A percentile compares a stretch with the other conserved stretches of the same genome.
Evolutionary conservation across 2,888 invertebrate genomes (phyloP).

Genomic region (Chrysopilus asiliformis): DNA sequence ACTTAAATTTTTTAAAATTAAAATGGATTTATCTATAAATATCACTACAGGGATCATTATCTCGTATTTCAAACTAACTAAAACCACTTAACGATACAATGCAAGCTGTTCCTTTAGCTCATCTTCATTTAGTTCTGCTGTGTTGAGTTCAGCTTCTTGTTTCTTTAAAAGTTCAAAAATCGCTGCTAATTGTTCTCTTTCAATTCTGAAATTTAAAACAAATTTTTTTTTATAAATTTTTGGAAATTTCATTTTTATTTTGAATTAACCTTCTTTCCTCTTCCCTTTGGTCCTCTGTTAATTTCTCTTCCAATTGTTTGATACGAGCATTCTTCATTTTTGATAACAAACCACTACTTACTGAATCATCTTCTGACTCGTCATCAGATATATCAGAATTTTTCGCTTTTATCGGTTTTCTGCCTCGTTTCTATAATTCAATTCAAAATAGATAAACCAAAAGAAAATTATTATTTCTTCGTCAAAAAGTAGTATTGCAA

Average conservation of each 20-base stretch:
- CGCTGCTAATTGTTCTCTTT: conserved; percentile 35
- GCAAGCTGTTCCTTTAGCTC: conserved; percentile 31
- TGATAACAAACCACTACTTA: conserved; percentile 17
- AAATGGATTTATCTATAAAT: no score
- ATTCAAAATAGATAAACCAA: background rate
- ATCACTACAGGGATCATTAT: no score
- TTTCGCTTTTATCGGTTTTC: conserved; percentile 6
- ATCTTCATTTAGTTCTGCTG: conserved; percentile 28
- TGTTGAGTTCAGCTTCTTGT: conserved; percentile 36
- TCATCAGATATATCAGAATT: conserved; percentile 6
- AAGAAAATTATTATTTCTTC: background rate
- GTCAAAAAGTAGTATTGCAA: no score
- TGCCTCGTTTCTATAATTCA: background rate
- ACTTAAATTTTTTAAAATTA: no score
- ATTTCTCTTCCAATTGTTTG: conserved; percentile 20
- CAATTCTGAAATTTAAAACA: conserved; percentile 26
- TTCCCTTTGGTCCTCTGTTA: conserved; percentile 23
- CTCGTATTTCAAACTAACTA: no score
- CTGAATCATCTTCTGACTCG: conserved; percentile 4
- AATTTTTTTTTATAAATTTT: background rate
- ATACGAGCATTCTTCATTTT: conserved; percentile 23
- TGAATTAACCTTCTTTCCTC: conserved; percentile 21
- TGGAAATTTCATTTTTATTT: background rate
- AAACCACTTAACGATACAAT: conserved; percentile 30
- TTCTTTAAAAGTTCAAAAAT: conserved; percentile 36